These are phyloP conservation scores for Myopa tessellatipennis DNA, from an alignment of 2,888 invertebrate genomes.

Conservation along the genomic window DNA sequence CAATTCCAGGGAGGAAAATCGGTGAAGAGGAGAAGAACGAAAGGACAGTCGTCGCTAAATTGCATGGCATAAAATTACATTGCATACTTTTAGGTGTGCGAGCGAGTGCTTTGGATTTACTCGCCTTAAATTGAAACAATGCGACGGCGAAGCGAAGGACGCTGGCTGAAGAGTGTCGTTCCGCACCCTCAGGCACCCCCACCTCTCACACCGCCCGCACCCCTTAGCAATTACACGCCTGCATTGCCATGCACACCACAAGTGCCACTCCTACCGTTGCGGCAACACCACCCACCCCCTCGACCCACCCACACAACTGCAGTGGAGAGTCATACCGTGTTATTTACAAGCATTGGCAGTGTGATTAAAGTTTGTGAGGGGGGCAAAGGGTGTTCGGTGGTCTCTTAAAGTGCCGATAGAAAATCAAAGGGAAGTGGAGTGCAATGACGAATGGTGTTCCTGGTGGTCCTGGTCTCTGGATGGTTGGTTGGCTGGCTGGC, in stretches of 20 bases:
- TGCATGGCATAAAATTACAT: slow-evolving; percentile 27
- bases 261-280: background rate
- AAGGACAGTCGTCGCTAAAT: slow-evolving; percentile 16
- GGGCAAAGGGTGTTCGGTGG: background rate
- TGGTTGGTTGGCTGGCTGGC: no score
- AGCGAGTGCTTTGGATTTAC: slow-evolving; percentile 16
- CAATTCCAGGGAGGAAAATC: background rate
- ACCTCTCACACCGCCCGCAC: background rate
- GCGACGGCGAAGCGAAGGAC: background rate
- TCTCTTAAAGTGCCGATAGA: background rate
- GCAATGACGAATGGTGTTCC: background rate
- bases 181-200: background rate
- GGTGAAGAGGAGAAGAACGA: background rate
- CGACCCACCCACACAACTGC: background rate
- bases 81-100: slow-evolving; percentile 35
- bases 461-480: background rate
- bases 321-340: background rate
- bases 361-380: background rate
- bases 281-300: background rate
- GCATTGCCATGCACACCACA: slow-evolving; percentile 17
- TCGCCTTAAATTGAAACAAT: slow-evolving; percentile 19
- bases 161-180: background rate
- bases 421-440: background rate
- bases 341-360: background rate
- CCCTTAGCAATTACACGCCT: slow-evolving; percentile 33